Percentiles rank a stretch among this genome's conserved stretches.
These are phyloP conservation scores for Ammospiza caudacuta DNA, from an alignment of 2,113 vertebrate species.

Conservation along the genomic window DNA sequence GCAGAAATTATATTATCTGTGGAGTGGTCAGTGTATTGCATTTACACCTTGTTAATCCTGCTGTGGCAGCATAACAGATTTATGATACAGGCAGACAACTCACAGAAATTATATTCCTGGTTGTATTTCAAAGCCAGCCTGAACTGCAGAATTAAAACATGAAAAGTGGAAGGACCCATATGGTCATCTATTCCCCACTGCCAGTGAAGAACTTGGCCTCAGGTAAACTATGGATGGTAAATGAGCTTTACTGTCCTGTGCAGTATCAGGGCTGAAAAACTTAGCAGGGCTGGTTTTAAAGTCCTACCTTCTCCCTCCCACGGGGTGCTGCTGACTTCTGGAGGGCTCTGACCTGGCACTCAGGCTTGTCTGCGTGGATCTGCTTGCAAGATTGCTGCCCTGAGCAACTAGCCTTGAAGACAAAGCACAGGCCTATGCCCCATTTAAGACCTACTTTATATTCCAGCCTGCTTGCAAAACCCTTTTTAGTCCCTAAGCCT, in stretches of 20 bases:
- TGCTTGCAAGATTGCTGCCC: slow-evolving; percentile 4
- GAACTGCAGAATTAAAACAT: neutral
- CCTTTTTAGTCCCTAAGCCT: neutral
- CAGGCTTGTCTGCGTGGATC: neutral
- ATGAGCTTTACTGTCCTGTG: neutral
- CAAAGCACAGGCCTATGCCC: slow-evolving; percentile 34
- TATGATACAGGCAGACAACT: neutral
- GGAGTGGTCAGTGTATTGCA: neutral
- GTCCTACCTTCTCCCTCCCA: neutral
- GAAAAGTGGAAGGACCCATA: neutral
- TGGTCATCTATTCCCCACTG: neutral
- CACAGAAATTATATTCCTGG: neutral
- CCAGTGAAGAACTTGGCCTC: neutral
- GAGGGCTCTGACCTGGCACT: neutral
- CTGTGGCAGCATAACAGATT: neutral
- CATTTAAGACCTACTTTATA: slow-evolving; percentile 54
- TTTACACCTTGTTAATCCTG: slow-evolving; percentile 25
- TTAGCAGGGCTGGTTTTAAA: neutral
- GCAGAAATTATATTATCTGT: slow-evolving; percentile 8
- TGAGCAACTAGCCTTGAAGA: neutral
- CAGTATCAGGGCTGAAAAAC: neutral
- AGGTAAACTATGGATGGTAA: neutral
- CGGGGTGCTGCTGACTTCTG: neutral
- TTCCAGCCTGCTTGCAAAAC: slow-evolving; percentile 17
- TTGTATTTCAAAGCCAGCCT: slow-evolving; percentile 13